Evolutionary conservation across 2,888 invertebrate species (phyloP).

Genomic region (Halictus ligatus): DNA sequence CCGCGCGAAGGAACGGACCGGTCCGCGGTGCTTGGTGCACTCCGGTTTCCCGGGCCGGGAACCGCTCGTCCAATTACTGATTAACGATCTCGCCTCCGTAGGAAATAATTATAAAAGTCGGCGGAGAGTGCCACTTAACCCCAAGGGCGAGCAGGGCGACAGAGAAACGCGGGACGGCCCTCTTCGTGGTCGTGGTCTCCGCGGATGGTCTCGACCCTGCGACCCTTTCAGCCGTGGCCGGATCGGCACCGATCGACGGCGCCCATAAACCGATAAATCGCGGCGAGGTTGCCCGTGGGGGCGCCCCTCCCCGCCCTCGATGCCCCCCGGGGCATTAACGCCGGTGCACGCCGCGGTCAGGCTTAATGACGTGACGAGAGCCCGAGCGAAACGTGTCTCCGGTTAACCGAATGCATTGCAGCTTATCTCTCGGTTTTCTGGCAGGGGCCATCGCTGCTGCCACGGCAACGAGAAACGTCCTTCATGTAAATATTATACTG

Average conservation of each 20-base stretch:
- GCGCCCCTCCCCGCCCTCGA: not conserved
- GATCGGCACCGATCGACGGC: constrained; percentile 65
- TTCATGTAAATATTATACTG: not conserved
- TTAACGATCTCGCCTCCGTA: constrained; percentile 74
- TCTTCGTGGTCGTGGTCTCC: constrained; percentile 12
- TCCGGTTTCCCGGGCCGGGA: constrained; percentile 64
- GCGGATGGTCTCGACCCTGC: constrained; percentile 48
- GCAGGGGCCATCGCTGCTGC: not conserved
- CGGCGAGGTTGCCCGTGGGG: constrained; percentile 63
- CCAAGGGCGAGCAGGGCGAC: constrained; percentile 74
- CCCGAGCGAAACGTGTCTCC: constrained; percentile 63
- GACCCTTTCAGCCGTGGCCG: constrained; percentile 47
- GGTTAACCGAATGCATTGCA: constrained; percentile 68
- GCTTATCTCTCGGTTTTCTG: constrained; percentile 36
- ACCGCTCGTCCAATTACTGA: constrained; percentile 75
- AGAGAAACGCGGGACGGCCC: not conserved
- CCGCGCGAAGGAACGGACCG: constrained; percentile 11
- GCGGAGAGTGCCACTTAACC: constrained; percentile 81
- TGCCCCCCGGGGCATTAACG: constrained; percentile 20
- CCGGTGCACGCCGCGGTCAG: constrained; percentile 55
- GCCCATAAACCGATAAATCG: constrained; percentile 82
- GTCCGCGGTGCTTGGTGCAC: constrained; percentile 44
- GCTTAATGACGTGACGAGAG: constrained; percentile 75
- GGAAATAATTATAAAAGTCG: constrained; percentile 78
- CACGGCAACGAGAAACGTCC: not conserved